A percentile compares a stretch with the other conserved stretches of the same genome.
Evolutionary conservation across 1,140 invertebrate species (phyloP).

Genomic region (Idris sp.): DNA sequence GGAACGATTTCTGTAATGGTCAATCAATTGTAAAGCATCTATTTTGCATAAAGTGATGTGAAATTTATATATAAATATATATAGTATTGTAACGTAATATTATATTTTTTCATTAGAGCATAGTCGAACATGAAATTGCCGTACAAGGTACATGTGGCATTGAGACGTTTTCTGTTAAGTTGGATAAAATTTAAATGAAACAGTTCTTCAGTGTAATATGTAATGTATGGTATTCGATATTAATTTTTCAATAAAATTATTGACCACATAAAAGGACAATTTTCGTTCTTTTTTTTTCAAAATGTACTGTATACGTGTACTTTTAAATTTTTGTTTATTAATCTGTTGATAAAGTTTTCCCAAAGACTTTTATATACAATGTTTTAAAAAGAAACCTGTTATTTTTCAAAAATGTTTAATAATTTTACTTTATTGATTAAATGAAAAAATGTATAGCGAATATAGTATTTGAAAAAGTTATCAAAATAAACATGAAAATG

Average conservation of each 20-base stretch:
- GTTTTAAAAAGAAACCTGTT: no score
- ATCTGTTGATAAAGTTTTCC: no score
- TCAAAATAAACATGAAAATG: no score
- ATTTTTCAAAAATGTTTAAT: no score
- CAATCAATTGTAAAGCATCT: slow-evolving; percentile 41
- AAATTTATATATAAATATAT: slow-evolving; percentile 18
- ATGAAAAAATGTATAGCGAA: no score
- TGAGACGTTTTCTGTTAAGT: slow-evolving; percentile 30
- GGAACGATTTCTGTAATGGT: slow-evolving; percentile 10
- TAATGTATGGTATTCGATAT: slow-evolving; percentile 32
- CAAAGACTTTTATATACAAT: no score
- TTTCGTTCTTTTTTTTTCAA: slow-evolving; percentile 16
- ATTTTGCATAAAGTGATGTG: slow-evolving; percentile 41
- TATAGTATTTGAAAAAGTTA: no score
- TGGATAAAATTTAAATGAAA: slow-evolving; percentile 23
- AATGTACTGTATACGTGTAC: slow-evolving; percentile 2
- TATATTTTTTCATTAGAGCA: slow-evolving; percentile 41
- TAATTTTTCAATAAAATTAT: slow-evolving; percentile 41
- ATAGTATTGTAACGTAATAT: slow-evolving; percentile 23
- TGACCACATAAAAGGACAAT: slow-evolving; percentile 3
- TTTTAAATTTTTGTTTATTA: no score
- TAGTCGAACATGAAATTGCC: slow-evolving; percentile 11
- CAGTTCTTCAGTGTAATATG: slow-evolving; percentile 25
- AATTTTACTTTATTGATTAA: no score
- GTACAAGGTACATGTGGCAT: slow-evolving; percentile 11